These are phyloP conservation scores for Sesia bembeciformis DNA, from an alignment of 2,888 invertebrate genomes.

Conservation along the genomic window DNA sequence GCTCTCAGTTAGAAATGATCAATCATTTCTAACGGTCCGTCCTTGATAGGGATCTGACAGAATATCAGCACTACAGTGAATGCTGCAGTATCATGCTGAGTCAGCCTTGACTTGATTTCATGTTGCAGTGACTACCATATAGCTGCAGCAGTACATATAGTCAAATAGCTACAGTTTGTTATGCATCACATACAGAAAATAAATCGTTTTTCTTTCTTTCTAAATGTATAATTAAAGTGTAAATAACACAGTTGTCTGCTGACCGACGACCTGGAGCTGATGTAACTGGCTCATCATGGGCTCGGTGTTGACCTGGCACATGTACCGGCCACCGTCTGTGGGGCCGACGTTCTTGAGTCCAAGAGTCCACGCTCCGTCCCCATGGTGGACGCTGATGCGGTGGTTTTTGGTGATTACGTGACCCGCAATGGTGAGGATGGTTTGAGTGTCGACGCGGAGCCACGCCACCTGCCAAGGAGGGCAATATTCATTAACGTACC, in stretches of 20 bases:
- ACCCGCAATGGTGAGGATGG: conserved; percentile 89
- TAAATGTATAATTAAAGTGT: too few relatives aligned
- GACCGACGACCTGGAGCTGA: conserved; percentile 57
- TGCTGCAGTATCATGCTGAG: too few relatives aligned
- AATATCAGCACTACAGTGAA: too few relatives aligned
- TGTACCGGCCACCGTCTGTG: conserved; percentile 87
- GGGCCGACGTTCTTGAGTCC: conserved; percentile 86
- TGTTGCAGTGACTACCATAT: too few relatives aligned
- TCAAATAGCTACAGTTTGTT: too few relatives aligned
- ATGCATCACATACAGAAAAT: too few relatives aligned
- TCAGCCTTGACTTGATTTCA: too few relatives aligned
- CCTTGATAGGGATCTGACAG: too few relatives aligned
- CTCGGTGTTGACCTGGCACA: conserved; percentile 77
- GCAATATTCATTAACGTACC: not conserved
- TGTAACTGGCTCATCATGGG: conserved; percentile 70
- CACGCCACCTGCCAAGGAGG: conserved; percentile 82
- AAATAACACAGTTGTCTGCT: conserved; percentile 14
- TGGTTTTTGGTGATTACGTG: conserved; percentile 94
- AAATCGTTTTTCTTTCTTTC: too few relatives aligned
- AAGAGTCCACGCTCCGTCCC: conserved; percentile 88
- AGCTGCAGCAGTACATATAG: too few relatives aligned
- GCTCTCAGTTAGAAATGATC: too few relatives aligned
- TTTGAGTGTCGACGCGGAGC: conserved; percentile 92
- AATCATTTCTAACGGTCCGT: too few relatives aligned
- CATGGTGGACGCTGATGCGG: conserved; percentile 85